phyloP scores from a whole-genome alignment of 1,140 invertebrate species.

The Microplitis demolitor region DNA sequence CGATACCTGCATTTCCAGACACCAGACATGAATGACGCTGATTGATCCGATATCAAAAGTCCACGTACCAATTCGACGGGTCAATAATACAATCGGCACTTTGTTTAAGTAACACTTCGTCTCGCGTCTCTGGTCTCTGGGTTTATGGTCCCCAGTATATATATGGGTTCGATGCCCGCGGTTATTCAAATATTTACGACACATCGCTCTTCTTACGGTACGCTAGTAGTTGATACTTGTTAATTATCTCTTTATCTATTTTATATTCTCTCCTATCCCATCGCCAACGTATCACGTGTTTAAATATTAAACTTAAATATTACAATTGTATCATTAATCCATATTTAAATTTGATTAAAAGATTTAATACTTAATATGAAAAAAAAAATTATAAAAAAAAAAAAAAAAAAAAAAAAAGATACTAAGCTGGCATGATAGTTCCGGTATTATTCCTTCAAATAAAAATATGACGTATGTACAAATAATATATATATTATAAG shows the following conservation, averaged over 20 bases:
- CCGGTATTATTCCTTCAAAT: background rate
- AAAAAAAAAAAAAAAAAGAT: constrained; percentile 32
- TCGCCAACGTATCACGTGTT: too few species aligned
- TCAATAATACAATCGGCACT: too few species aligned
- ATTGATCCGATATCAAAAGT: too few species aligned
- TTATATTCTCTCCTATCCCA: too few species aligned
- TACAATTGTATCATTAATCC: background rate
- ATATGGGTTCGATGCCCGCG: background rate
- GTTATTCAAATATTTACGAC: background rate
- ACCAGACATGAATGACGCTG: too few species aligned
- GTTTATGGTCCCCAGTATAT: background rate
- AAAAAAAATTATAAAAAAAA: constrained; percentile 19
- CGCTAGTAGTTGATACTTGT: too few species aligned
- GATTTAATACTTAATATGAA: background rate
- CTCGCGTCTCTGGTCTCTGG: too few species aligned
- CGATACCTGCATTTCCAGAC: too few species aligned
- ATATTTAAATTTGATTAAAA: too few species aligned
- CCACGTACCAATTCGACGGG: too few species aligned
- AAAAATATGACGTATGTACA: background rate
- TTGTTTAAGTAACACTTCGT: too few species aligned
- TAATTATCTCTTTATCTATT: too few species aligned
- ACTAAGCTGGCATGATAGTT: background rate
- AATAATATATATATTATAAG: background rate
- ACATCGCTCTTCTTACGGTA: background rate
- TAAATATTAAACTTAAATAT: background rate